Conservation (phyloP, 92 coral and sea anemone genomes). For the Anthopleura xanthogrammica region DNA sequence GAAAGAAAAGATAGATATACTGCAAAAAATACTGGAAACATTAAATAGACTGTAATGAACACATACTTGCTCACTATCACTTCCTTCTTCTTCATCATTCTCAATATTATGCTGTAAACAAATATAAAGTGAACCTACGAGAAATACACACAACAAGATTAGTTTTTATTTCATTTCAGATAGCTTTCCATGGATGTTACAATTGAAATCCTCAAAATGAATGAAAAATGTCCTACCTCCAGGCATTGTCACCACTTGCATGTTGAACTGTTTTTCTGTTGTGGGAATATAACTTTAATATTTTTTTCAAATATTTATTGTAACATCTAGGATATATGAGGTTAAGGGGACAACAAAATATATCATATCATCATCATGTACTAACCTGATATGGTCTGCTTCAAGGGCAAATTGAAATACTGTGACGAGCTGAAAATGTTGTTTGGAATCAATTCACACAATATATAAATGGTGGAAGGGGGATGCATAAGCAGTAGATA, state of each 20-base stretch:
- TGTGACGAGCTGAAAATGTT: conserved; percentile 48
- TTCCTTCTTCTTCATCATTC: neutral
- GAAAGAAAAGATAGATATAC: neutral
- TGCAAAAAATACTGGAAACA: neutral
- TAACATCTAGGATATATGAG: no score
- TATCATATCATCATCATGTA: neutral
- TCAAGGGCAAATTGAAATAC: conserved; percentile 48
- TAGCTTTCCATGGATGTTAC: no score
- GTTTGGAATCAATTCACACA: neutral
- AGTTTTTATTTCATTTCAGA: neutral
- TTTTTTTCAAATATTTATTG: no score
- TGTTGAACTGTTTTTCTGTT: conserved; percentile 83
- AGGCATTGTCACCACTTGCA: conserved; percentile 83
- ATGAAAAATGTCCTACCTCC: conserved; percentile 42
- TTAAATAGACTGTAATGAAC: neutral
- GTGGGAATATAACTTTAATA: no score
- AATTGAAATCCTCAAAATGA: no score
- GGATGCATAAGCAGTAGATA: no score
- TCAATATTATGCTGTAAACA: conserved; percentile 76
- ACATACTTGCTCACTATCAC: conserved; percentile 11
- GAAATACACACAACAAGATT: neutral
- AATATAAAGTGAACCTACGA: conserved; percentile 79
- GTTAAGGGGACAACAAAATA: no score
- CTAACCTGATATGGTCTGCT: conserved; percentile 79
- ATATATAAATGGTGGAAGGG: no score